Evolutionary conservation across 2,113 vertebrate genomes (phyloP).

Genomic region (Notarius lentiginosus): DNA sequence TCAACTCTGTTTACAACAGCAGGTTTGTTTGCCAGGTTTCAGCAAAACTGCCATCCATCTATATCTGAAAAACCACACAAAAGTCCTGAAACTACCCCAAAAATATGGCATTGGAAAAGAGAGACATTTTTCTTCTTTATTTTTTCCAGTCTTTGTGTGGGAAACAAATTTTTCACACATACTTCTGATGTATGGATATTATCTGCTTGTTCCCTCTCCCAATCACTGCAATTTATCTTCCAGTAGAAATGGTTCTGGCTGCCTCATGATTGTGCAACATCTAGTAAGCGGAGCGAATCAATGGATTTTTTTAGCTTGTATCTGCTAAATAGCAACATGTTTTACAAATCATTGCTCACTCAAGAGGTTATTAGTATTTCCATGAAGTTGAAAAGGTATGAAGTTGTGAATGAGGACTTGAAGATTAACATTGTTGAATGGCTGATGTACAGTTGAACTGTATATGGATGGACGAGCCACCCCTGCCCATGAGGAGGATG

Average conservation of each 20-base stretch:
- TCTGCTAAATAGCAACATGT: neutral
- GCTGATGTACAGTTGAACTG: too few species aligned
- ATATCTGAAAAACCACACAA: neutral
- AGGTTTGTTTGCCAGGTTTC: neutral
- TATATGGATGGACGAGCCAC: too few species aligned
- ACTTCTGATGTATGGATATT: neutral
- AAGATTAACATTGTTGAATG: too few species aligned
- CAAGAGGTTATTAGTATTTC: neutral
- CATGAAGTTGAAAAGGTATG: neutral
- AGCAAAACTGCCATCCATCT: neutral
- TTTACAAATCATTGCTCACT: neutral
- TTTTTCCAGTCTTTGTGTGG: neutral
- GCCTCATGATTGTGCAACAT: neutral
- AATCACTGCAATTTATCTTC: neutral
- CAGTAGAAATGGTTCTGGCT: neutral
- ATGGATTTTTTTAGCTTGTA: neutral
- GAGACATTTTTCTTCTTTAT: neutral
- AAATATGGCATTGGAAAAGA: neutral
- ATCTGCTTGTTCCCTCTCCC: neutral
- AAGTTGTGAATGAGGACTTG: too few species aligned
- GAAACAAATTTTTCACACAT: neutral
- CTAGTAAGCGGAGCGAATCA: neutral
- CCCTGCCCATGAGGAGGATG: too few species aligned
- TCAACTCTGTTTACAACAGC: neutral
- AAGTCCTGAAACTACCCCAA: neutral